Base-by-base conservation (phyloP, 2,888 invertebrate species). In the Cancer borealis region DNA sequence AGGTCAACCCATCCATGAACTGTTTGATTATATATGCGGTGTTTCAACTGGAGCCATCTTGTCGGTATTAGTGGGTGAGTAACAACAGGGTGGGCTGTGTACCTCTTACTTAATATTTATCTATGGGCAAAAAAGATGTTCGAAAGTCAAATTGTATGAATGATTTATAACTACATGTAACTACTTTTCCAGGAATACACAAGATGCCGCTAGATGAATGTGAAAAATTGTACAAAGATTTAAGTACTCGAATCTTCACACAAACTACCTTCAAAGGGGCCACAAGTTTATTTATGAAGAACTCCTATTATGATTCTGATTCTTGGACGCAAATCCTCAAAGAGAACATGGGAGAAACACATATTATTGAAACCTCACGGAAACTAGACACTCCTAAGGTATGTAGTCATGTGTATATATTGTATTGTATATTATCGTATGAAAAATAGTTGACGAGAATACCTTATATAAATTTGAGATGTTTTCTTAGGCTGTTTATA, bases 11-110 rank as follows among this genome's bases (percentile, higher is more conserved):
- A 97, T 98, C 17, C 97, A 98, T 96, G 97, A 98, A 96, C 97
- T 98, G 96, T 99, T 99, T 97, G 99, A 99, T 97, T 98, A 98
- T 96, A 98, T 99, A 96, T 97, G 98, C 96, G 98, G 98, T 21
- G 98, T 98, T 54, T 98, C 98, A 96, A 98, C 98, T 8, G 98
- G 98, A 54, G 98, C 98, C 60, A 98, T 98, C 96, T 97, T 98
- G 87, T 97, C 98, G 45, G 97, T 98, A 95, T 97, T 98, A 94
- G 96, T 98, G 96, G 98, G 98, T 97, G 96, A 96, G 96, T 26
- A n/a, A 73, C 5, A 6, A 26, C 2, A 73, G 73, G 0, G 73
- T 26, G 73, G 2, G 73, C 0, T 73, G n/a, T 0, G n/a, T n/a
- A n/a, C n/a, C n/a, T 47, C 1, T 46, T 90, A 47, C 26, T 10